Evolutionary conservation across 2,113 vertebrate species (phyloP).

Genomic region (Xenus cinereus): DNA sequence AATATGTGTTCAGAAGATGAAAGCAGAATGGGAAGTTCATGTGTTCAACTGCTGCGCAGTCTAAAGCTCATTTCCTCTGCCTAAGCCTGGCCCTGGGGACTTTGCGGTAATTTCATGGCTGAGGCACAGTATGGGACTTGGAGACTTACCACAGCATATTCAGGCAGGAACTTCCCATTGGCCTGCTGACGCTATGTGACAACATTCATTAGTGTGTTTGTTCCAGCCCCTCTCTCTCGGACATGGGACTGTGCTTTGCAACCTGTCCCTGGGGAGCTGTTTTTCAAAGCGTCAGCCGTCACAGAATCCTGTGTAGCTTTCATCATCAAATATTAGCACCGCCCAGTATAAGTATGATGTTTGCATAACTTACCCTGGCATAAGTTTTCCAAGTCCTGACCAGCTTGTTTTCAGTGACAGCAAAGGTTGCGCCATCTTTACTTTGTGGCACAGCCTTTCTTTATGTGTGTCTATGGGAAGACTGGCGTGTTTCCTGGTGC

Average conservation of each 20-base stretch:
- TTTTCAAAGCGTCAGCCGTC: neutral
- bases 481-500: neutral
- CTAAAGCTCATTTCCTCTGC: neutral
- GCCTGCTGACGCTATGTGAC: accelerated
- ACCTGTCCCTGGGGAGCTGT: neutral
- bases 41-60: neutral
- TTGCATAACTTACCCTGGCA: neutral
- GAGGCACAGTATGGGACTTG: neutral
- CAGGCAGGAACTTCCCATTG: neutral
- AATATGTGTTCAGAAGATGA: neutral
- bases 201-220: accelerated
- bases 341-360: accelerated
- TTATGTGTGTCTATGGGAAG: neutral
- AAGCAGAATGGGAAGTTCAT: neutral
- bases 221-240: accelerated
- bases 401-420: neutral
- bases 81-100: neutral
- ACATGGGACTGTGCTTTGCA: accelerated
- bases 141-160: accelerated
- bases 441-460: neutral
- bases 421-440: neutral
- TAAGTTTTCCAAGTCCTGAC: neutral
- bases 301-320: neutral
- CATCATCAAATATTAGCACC: neutral
- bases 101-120: neutral